phyloP scores from a whole-genome alignment of 92 coral and sea anemone species.

The Plumapathes pennacea region DNA sequence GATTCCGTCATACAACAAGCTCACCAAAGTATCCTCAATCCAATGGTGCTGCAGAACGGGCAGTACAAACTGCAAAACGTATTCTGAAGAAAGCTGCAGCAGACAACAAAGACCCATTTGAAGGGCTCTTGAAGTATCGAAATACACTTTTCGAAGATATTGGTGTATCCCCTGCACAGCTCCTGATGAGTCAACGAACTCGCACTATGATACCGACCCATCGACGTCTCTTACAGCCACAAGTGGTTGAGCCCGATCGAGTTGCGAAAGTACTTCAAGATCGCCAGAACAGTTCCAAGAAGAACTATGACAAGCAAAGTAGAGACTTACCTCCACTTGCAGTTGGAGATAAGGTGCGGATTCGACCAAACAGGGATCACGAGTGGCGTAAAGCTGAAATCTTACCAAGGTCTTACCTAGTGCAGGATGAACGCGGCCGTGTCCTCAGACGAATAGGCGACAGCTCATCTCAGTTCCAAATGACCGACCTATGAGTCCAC shows the following conservation, averaged over 20 bases:
- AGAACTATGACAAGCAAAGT: constrained; percentile 9
- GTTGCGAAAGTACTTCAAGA: constrained; percentile 24
- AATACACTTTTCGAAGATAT: constrained; percentile 43
- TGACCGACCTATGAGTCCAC: no score
- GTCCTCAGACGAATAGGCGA: constrained; percentile 26
- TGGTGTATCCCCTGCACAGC: constrained; percentile 40
- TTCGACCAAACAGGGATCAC: constrained; percentile 25
- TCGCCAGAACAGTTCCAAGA: constrained; percentile 22
- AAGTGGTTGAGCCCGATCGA: constrained; percentile 12
- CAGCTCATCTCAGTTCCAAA: constrained; percentile 17
- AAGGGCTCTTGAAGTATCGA: constrained; percentile 32
- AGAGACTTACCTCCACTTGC: constrained; percentile 28
- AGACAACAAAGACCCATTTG: constrained; percentile 38
- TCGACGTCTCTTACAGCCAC: constrained; percentile 37
- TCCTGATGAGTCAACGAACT: constrained; percentile 26
- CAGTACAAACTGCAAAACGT: constrained; percentile 51
- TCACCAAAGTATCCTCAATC: constrained; percentile 53
- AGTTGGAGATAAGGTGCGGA: constrained; percentile 35
- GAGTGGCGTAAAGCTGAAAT: constrained; percentile 34
- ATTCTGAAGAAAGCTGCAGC: constrained; percentile 40
- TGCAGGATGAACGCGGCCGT: constrained; percentile 17
- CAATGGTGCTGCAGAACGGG: constrained; percentile 47
- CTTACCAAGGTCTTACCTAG: constrained; percentile 33
- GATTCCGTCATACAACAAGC: constrained; percentile 38
- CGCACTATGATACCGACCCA: constrained; percentile 46